Evolutionary conservation across 2,888 invertebrate genomes (phyloP), one percentile per base, ranked within the genome.

Genomic region (Neuroscelio doddi): DNA sequence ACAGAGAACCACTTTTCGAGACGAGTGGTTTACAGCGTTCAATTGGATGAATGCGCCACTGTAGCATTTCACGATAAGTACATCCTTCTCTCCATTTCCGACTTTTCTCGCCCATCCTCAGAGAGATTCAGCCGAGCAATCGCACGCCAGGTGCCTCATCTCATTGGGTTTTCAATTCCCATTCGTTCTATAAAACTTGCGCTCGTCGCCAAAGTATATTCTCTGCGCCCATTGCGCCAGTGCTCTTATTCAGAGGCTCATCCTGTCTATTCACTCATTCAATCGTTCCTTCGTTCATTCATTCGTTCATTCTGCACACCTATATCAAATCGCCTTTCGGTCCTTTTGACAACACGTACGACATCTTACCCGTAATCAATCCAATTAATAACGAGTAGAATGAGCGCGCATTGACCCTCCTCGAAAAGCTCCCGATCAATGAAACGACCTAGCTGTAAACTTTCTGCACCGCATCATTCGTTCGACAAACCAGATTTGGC

Each of bases 91-190:
- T n/a, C n/a, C 50, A 55, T 58, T 62, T 64, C 64, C 70, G 76
- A 69, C 72, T 66, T 72, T 71, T 73, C 64, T 77, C 72, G 79
- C 84, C 4, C 26, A 8, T 8, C 5, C 83, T 82, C 81, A 79
- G 69, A 80, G 81, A 86, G 86, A 86, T 86, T 86, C 86, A n/a
- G n/a, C n/a, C n/a, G n/a, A n/a, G n/a, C n/a, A n/a, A n/a, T 21
- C 21, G 21, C 21, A 21, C 21, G 21, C 52, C 61, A 61, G 53
- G 52, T 51, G 46, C 52, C 61, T 57, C 56, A 55, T 65, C 57
- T 53, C 52, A 52, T 65, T 65, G 52, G 55, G 56, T 56, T 64
- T 67, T 67, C 63, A 67, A 67, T 67, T 67, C 62, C 52, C 58
- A 61, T 66, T 63, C 52, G 55, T 50, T 39, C 45, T 62, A 66